Conservation (phyloP, 2,113 vertebrate genomes). For the Odontesthes bonariensis region DNA sequence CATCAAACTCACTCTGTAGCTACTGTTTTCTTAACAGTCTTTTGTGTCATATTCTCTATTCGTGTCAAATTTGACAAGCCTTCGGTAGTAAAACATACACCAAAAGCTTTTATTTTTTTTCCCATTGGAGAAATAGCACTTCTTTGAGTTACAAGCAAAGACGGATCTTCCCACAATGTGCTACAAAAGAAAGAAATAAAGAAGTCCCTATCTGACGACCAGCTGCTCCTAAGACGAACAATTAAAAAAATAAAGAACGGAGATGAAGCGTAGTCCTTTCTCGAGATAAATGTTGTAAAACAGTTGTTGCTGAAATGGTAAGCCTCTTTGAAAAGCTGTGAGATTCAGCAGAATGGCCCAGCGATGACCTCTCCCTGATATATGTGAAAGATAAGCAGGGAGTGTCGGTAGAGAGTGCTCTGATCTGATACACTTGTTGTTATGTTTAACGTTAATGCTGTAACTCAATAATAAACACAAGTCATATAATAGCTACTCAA, state of each 20-base stretch:
- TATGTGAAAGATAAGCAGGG: constrained; percentile 68
- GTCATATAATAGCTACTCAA: constrained; percentile 49
- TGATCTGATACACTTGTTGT: constrained; percentile 66
- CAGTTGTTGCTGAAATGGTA: constrained; percentile 2
- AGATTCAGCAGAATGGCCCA: constrained; percentile 26
- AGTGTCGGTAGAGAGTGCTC: constrained; percentile 55
- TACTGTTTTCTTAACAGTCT: background rate
- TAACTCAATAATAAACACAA: constrained; percentile 65
- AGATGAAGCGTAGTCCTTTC: too few species aligned
- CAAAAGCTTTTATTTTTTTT: background rate
- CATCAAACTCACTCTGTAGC: constrained; percentile 60
- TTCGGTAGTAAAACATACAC: background rate
- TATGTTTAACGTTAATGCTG: constrained; percentile 56
- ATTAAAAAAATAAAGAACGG: background rate
- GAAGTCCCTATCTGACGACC: background rate
- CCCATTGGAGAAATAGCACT: background rate
- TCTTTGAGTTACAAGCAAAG: background rate
- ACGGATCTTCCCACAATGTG: too few species aligned
- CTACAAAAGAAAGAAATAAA: too few species aligned
- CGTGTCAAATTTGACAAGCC: background rate
- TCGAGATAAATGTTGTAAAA: background rate
- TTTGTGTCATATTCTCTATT: background rate
- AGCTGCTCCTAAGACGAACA: background rate
- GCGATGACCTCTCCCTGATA: constrained; percentile 53
- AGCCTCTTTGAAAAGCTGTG: constrained; percentile 7